phyloP scores from a whole-genome alignment of 1,140 invertebrate genomes.

The Sycophaga agraensis region DNA sequence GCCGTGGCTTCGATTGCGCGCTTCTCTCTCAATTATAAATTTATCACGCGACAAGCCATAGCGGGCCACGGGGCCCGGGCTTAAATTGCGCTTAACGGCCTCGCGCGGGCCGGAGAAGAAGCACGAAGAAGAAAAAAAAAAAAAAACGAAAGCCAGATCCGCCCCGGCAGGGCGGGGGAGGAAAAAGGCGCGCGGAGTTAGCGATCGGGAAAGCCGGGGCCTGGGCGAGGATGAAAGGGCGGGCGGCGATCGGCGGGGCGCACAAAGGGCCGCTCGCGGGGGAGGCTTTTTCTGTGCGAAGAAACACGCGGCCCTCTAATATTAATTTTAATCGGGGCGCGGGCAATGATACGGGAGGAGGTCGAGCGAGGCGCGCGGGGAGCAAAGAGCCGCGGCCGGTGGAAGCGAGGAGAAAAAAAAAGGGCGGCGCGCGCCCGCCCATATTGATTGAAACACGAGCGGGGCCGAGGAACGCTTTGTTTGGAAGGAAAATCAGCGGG shows the following conservation, averaged over 20 bases:
- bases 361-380: not conserved
- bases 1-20: slow-evolving; percentile 29
- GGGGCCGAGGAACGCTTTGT: slow-evolving; percentile 50
- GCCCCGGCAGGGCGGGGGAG: not conserved
- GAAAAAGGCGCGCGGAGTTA: no score
- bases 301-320: slow-evolving; percentile 51
- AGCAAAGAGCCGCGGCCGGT: not conserved
- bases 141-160: not conserved
- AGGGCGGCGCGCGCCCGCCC: slow-evolving; percentile 33
- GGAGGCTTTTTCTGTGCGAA: slow-evolving; percentile 49
- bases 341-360: slow-evolving; percentile 12
- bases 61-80: no score
- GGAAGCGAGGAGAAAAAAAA: slow-evolving; percentile 19
- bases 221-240: not conserved
- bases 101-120: no score
- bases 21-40: slow-evolving; percentile 29
- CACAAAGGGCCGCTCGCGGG: not conserved
- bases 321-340: slow-evolving; percentile 54
- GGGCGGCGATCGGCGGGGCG: slow-evolving; percentile 1
- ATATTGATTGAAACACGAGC: slow-evolving; percentile 57
- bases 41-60: slow-evolving; percentile 24
- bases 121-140: no score
- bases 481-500: slow-evolving; percentile 50
- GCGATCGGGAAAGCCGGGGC: no score
- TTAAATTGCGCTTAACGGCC: no score